Base-by-base conservation (phyloP, 2,113 vertebrate species). In the Chrysemys picta region DNA sequence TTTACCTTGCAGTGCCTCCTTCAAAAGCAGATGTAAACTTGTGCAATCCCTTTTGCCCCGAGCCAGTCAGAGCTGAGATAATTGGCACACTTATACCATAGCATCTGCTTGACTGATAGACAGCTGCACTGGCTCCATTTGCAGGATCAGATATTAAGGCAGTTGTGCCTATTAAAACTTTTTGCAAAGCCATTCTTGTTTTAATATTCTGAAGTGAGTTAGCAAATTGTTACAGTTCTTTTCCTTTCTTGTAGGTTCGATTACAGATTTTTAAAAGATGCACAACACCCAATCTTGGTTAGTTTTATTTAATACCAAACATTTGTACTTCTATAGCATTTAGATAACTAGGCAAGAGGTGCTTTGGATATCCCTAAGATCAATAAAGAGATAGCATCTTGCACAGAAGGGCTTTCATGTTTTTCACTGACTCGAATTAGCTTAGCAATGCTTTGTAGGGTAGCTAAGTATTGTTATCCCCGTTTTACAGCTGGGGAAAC, bases 241-340 rank as follows among this genome's bases (percentile, higher is more conserved):
- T 93, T 84, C 82, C 83, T 85, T 94, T 90, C 91, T 93, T 65
- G 89, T 91, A 89, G 93, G 24, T 78, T 89, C 79, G 38, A 88
- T 76, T 59, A 29, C 9, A 42, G 83, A 38, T 54, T 83, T 83
- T 10, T 82, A 80, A 94, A 69, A 45, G 83, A 96, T 56, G 86
- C 3, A 8, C 82, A 52, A 29, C 83, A 59, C 80, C 65, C 21
- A 88, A 54, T 84, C 2, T 10, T 54, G 88, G 93, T 91, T 94
- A 92, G 92, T 94, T 95, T 91, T 82, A 80, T 94, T 94, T 47
- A 85, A 84, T 57, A 42, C 42, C 86, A 91, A 89, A 84, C 93
- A 83, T 50, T 88, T 78, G 4, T 29, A 62, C 76, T 85, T 29
- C 88, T 10, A 56, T 24, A 49, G 82, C 10, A 45, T 45, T 76